phyloP scores from a whole-genome alignment of 2,888 invertebrate genomes.

The Xanthorhoe designata region DNA sequence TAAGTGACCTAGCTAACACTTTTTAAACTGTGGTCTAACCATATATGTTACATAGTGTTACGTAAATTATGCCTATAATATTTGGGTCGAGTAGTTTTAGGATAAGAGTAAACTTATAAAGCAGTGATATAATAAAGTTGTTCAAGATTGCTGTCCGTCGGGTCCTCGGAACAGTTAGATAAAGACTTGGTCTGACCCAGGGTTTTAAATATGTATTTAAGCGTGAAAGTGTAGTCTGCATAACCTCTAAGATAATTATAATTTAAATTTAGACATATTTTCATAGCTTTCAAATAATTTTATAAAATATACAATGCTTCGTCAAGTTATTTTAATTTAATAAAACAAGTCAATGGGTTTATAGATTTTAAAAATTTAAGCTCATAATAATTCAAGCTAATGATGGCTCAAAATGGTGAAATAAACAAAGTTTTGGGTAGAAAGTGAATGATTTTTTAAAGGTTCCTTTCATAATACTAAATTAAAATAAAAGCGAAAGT shows the following conservation, averaged over 20 bases:
- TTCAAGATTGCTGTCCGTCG: slow-evolving; percentile 12
- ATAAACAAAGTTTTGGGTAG: too few species aligned
- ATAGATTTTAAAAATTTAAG: too few species aligned
- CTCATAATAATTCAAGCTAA: too few species aligned
- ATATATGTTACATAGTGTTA: slow-evolving; percentile 33
- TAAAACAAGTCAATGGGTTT: too few species aligned
- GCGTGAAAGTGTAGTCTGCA: neutral
- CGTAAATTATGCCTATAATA: slow-evolving; percentile 41
- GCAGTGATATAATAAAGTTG: slow-evolving; percentile 20
- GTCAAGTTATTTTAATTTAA: too few species aligned
- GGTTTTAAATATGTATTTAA: slow-evolving; percentile 3
- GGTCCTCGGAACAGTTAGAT: slow-evolving; percentile 11
- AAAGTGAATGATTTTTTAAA: too few species aligned
- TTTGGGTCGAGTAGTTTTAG: slow-evolving; percentile 35
- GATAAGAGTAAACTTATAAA: slow-evolving; percentile 20
- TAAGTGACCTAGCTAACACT: slow-evolving; percentile 18
- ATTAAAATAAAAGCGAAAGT: too few species aligned
- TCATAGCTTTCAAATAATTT: too few species aligned
- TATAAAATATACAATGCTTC: too few species aligned
- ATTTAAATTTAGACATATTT: neutral
- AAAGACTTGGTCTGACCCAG: slow-evolving; percentile 4
- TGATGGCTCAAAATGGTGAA: too few species aligned
- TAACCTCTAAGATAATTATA: neutral
- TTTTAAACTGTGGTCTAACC: slow-evolving; percentile 7
- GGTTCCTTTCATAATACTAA: too few species aligned